Evolutionary conservation across 2,888 invertebrate genomes (phyloP), one percentile per base, ranked within the genome.

Genomic region (Drosophila nigritarsus): DNA sequence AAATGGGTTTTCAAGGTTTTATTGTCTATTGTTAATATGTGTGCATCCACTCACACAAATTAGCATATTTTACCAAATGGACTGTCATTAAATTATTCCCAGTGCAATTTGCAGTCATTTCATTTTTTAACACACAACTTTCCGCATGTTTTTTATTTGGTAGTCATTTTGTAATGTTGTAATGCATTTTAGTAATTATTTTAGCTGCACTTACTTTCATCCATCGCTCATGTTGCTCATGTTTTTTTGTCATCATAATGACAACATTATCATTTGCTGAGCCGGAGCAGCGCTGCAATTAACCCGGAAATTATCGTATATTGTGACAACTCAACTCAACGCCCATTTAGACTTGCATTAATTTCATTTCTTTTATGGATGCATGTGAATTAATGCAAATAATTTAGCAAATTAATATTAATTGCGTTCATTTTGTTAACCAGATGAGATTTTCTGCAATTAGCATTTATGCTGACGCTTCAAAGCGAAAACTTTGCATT

Each of bases 121-220:
- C n/a, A 63, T 54, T 30, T 66, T 67, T 49, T 38, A 27, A 24
- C 15, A 2, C 15, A 49, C 62, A 48, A n/a, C 27, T 36, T 53
- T 51, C 38, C 29, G 15, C n/a, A 24, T 45, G 32, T 59, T 63
- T 20, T 30, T 50, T 50, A 48, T 34, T 45, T 24, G 27, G 20
- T 30, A 78, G 68, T 85, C 30, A 30, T 30, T 30, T 30, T 9
- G 67, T 69, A 76, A 76, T 86, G 80, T 36, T 50, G 56, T 68
- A 79, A 86, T 86, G 83, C 89, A 86, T 83, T 86, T 88, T 82
- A 75, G 78, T 88, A 86, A 86, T 86, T 86, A 88, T 86, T 86
- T 83, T 83, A 78, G 75, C 65, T 61, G 80, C 65, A 66, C 55
- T 82, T 51, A 40, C 50, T 80, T 83, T 65, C 65, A 65, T 24